phyloP scores from a whole-genome alignment of 2,113 vertebrate genomes.

The Morphnarchus princeps region DNA sequence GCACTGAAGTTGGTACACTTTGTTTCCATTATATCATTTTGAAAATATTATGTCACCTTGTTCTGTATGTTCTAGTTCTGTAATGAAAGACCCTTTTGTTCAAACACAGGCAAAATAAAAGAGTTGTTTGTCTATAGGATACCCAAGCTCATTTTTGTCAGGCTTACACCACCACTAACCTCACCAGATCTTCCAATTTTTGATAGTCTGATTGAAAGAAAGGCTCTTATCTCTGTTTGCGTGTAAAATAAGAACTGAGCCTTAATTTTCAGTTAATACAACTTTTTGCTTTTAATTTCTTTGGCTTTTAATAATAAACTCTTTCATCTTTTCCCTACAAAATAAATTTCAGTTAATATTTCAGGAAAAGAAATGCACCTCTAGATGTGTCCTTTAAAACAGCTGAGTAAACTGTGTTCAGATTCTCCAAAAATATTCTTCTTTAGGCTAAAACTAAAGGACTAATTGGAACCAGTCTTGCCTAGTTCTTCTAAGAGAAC shows the following conservation, averaged over 20 bases:
- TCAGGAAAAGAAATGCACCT: not conserved
- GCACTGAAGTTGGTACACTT: not conserved
- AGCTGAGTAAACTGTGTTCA: conserved; percentile 10
- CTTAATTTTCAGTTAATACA: conserved; percentile 3
- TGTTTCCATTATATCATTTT: conserved; percentile 3
- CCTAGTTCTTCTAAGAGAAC: not conserved
- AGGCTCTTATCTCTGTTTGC: not conserved
- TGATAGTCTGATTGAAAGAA: not conserved
- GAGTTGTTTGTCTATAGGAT: not conserved
- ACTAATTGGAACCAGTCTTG: not conserved
- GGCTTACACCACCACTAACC: not conserved
- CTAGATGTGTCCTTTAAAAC: not conserved
- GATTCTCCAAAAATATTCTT: not conserved
- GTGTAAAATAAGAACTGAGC: not conserved
- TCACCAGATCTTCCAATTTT: not conserved
- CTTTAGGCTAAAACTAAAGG: not conserved
- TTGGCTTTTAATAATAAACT: conserved; percentile 8
- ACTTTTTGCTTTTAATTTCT: not conserved
- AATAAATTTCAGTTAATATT: conserved; percentile 10
- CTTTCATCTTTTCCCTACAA: not conserved
- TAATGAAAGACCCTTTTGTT: conserved; percentile 18
- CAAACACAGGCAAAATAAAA: conserved; percentile 1
- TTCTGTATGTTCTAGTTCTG: not conserved
- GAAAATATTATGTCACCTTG: conserved; percentile 24
- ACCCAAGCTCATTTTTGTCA: not conserved